A percentile compares a stretch with the other conserved stretches of the same genome.
These are phyloP conservation scores for Thecophora atra DNA, from an alignment of 2,888 invertebrate species.

Conservation along the genomic window DNA sequence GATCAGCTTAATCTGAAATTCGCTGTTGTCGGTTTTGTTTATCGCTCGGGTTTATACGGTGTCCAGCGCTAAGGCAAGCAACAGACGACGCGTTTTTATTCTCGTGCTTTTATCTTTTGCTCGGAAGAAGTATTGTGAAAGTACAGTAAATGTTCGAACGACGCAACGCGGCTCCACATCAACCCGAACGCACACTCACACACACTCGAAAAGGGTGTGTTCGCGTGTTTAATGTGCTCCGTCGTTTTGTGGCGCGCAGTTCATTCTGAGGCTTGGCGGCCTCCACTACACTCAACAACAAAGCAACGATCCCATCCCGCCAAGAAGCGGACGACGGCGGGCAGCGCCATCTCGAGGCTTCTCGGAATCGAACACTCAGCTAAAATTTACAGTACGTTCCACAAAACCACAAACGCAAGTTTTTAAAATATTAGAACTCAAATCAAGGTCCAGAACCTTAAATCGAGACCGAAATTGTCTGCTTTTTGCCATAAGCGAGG, in stretches of 20 bases:
- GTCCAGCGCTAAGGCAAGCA: not conserved
- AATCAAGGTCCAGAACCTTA: not conserved
- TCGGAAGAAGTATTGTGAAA: slow-evolving; percentile 4
- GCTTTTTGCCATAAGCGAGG: slow-evolving; percentile 89
- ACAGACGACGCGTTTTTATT: not conserved
- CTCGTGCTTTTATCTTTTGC: slow-evolving; percentile 1
- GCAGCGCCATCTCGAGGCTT: not conserved
- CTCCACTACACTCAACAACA: not conserved
- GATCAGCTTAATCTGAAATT: not conserved
- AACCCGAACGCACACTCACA: not conserved
- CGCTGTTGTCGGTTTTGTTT: not conserved
- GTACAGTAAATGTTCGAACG: slow-evolving; percentile 21
- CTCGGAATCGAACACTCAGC: no score
- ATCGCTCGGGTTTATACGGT: not conserved
- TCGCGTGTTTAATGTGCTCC: slow-evolving; percentile 20
- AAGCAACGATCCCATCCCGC: not conserved
- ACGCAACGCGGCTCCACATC: not conserved
- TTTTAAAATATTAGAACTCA: not conserved
- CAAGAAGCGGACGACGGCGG: not conserved
- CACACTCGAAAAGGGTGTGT: slow-evolving; percentile 27
- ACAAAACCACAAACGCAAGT: not conserved
- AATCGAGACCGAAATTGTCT: slow-evolving; percentile 49
- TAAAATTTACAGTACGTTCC: no score
- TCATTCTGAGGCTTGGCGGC: not conserved
- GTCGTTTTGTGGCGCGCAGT: not conserved